These are phyloP conservation scores for Peromyscus californicus DNA, from an alignment of 2,113 vertebrate genomes.

Conservation along the genomic window DNA sequence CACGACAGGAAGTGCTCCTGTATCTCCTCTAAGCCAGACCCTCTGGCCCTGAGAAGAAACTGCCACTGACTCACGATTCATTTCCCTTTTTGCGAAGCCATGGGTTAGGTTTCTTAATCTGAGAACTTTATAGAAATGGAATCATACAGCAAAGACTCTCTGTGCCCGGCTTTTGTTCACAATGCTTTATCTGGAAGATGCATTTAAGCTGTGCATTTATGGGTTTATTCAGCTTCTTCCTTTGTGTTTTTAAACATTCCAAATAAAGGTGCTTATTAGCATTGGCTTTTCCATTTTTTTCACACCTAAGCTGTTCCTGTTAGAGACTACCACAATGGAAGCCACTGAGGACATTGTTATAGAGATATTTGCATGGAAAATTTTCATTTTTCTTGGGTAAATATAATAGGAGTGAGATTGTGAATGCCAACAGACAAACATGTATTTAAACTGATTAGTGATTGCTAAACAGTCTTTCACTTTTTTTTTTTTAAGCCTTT, in stretches of 20 bases:
- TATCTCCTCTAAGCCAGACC: neutral
- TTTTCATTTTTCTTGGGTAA: constrained; percentile 28
- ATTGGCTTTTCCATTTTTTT: neutral
- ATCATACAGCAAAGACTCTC: neutral
- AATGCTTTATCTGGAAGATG: neutral
- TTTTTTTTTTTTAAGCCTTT: neutral
- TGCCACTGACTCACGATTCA: neutral
- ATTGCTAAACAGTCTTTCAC: neutral
- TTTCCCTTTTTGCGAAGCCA: neutral
- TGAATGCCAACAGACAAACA: neutral
- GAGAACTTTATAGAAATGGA: neutral
- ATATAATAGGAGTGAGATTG: neutral
- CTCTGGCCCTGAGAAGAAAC: neutral
- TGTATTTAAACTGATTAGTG: constrained; percentile 23
- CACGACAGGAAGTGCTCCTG: neutral
- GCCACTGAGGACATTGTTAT: neutral
- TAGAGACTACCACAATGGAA: neutral
- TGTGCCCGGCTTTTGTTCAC: neutral
- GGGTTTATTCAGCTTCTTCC: neutral
- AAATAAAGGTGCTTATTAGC: neutral
- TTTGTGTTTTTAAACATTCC: neutral
- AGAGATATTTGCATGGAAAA: neutral
- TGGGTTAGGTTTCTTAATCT: neutral
- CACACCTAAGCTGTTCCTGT: neutral
- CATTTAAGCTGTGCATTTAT: neutral